Evolutionary conservation across 1,140 invertebrate genomes (phyloP).

Genomic region (Zaprionus tsacasi): DNA sequence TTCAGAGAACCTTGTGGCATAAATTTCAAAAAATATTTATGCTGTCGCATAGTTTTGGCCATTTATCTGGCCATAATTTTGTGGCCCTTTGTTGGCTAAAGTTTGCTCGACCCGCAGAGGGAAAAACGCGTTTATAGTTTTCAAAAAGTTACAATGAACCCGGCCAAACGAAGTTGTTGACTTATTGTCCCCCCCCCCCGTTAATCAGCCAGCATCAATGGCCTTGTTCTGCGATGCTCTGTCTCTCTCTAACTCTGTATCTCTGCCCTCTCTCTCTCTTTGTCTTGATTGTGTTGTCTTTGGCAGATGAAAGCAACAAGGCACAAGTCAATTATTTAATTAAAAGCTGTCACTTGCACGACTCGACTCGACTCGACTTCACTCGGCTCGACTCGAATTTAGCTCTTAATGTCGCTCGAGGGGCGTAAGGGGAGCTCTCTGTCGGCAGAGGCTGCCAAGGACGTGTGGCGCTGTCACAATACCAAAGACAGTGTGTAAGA

Average conservation of each 20-base stretch:
- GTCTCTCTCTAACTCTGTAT: too few relatives aligned
- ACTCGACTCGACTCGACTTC: not conserved
- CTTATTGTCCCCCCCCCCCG: not conserved
- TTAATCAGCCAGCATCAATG: slow-evolving; percentile 58
- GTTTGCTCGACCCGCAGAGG: slow-evolving; percentile 61
- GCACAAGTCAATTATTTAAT: slow-evolving; percentile 76
- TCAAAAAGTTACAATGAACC: slow-evolving; percentile 61
- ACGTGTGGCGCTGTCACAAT: slow-evolving; percentile 15
- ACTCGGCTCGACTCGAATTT: slow-evolving; percentile 28
- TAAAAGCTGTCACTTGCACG: slow-evolving; percentile 72
- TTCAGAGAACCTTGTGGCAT: slow-evolving; percentile 62
- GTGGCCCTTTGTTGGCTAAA: slow-evolving; percentile 49
- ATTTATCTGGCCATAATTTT: slow-evolving; percentile 54
- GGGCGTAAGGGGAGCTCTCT: not conserved
- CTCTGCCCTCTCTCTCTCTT: not conserved
- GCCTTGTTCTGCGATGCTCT: slow-evolving; percentile 6
- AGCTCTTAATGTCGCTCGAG: slow-evolving; percentile 47
- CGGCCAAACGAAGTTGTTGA: slow-evolving; percentile 10
- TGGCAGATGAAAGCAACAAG: slow-evolving; percentile 58
- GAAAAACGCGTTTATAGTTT: not conserved
- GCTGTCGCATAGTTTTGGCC: slow-evolving; percentile 46
- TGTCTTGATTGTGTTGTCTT: slow-evolving; percentile 22
- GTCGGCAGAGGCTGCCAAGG: not conserved
- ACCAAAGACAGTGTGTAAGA: slow-evolving; percentile 17
- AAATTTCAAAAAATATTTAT: slow-evolving; percentile 63